phyloP scores from a whole-genome alignment of 2,888 invertebrate genomes.

The Andrena minutula region DNA sequence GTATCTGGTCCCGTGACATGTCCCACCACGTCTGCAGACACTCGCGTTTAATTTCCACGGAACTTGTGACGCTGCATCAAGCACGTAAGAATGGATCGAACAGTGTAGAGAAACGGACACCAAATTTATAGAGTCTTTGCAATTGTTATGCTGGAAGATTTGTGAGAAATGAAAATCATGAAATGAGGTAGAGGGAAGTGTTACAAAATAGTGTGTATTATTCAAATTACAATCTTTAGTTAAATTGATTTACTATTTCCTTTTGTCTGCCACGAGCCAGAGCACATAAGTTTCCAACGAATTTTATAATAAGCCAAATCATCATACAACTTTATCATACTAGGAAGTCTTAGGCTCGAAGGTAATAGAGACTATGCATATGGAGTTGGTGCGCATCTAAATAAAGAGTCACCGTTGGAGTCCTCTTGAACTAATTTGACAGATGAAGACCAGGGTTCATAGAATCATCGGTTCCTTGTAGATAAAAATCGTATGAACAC shows the following conservation, averaged over 20 bases:
- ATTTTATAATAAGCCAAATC: neutral
- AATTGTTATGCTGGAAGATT: too few species aligned
- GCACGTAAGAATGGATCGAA: too few species aligned
- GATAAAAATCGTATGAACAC: neutral
- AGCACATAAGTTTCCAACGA: neutral
- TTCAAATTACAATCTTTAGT: too few species aligned
- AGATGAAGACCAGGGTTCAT: conserved; percentile 33
- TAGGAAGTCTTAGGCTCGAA: neutral
- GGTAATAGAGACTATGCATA: neutral
- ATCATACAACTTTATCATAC: neutral
- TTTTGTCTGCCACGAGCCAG: neutral
- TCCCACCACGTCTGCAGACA: conserved; percentile 14
- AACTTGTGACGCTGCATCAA: neutral
- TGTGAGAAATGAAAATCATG: too few species aligned
- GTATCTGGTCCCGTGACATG: conserved; percentile 5
- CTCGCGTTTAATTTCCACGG: conserved; percentile 32
- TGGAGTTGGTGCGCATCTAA: neutral
- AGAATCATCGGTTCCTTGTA: conserved; percentile 15
- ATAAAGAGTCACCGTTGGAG: conserved; percentile 8
- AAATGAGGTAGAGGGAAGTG: too few species aligned
- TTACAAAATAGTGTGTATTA: too few species aligned
- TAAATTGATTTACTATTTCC: neutral
- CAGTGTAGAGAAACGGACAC: too few species aligned
- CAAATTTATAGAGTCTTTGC: too few species aligned
- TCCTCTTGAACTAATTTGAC: conserved; percentile 11